Base-by-base conservation (phyloP, 2,113 vertebrate genomes). In the Athene noctua region DNA sequence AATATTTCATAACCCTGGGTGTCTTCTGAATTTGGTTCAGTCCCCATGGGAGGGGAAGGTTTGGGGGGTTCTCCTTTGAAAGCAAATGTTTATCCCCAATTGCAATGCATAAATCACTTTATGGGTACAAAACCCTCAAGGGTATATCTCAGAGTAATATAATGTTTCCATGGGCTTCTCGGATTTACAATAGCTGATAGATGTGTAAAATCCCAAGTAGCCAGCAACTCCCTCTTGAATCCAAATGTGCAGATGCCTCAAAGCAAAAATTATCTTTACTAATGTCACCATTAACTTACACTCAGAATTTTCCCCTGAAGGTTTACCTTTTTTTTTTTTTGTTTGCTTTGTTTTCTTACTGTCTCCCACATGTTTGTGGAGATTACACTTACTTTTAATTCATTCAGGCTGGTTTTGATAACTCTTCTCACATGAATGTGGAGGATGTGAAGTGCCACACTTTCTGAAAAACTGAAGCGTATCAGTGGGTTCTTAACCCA, bases 221-320 rank as follows among this genome's bases (percentile, higher is more conserved):
- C 32, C 65, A 78, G 44, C 80, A 92, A 86, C 38, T 91, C 80
- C 52, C 55, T 47, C 0, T 4, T 67, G 92, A 91, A 86, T 88
- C n/a, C 25, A 59, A 80, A 63, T 59, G 77, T 86, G 63, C 59
- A 87, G 77, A 91, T 32, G 27, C 65, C 1, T 3, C 44, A 74
- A 84, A 72, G 30, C 40, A 92, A 78, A 92, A 95, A 84, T 87
- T 83, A 84, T 87, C 77, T 75, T 44, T 91, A 38, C 44, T 92
- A 59, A 59, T 71, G 63, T 81, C 71, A 58, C 30, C 26, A 52
- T 87, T 92, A 85, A 71, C 38, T 84, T 79, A n/a, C 17, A 68
- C 27, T 22, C 58, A 84, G 49, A 86, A 62, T 81, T 79, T 79
- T 46, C 18, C 38, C 23, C 23, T 19, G 10, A 8, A 86, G 34